Percentiles rank a stretch among this genome's conserved stretches.
These are phyloP conservation scores for Bubo bubo DNA, from an alignment of 2,113 vertebrate genomes.

Conservation along the genomic window DNA sequence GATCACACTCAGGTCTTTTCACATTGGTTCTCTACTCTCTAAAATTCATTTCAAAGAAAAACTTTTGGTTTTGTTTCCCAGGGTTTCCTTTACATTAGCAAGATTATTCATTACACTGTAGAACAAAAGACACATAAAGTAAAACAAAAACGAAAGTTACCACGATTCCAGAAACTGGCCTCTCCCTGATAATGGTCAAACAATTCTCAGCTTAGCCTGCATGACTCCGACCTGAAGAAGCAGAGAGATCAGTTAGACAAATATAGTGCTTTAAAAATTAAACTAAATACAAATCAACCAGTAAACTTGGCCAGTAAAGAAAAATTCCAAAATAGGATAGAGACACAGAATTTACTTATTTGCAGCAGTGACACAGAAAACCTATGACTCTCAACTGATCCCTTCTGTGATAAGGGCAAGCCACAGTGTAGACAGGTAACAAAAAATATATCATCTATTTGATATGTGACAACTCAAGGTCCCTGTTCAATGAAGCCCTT, in stretches of 20 bases:
- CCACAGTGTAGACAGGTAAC: not conserved
- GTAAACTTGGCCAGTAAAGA: not conserved
- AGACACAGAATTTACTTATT: not conserved
- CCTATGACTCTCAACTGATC: not conserved
- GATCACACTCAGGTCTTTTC: not conserved
- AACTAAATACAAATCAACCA: not conserved
- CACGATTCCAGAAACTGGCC: not conserved
- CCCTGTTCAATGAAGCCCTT: not conserved
- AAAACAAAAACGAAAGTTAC: not conserved
- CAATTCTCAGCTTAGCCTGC: not conserved
- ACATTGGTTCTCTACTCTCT: not conserved
- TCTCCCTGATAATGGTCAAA: not conserved
- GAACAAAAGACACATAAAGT: not conserved
- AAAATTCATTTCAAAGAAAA: not conserved
- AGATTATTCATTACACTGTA: not conserved
- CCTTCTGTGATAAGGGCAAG: not conserved
- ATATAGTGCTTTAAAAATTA: not conserved
- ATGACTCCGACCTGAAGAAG: not conserved
- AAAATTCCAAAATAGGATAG: not conserved
- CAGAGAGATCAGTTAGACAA: not conserved
- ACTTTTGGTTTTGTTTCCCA: not conserved
- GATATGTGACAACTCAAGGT: not conserved
- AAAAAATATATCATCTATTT: not conserved
- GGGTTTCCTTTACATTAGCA: not conserved
- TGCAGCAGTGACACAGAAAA: not conserved